Evolutionary conservation across 2,797 vertebrate genomes (phyloP), one percentile per base, ranked within the genome.

Genomic region (Micropoecilia bifurca): DNA sequence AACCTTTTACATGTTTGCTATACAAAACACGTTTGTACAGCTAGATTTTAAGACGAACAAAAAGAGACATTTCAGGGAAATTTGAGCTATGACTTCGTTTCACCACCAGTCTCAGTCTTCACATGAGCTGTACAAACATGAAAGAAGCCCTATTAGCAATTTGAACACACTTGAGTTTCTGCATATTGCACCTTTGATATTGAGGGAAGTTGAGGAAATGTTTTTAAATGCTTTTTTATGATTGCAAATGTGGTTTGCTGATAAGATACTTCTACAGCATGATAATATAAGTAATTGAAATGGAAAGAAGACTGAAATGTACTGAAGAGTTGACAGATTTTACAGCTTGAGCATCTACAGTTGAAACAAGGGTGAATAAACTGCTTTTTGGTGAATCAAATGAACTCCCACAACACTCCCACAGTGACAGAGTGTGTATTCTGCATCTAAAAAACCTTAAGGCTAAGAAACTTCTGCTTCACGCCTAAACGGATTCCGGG

Each of bases 321-420:
- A 41, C 2, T 33, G 76, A 59, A 47, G 72, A 2, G 68, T 43
- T 79, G 13, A 78, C 79, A 77, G 72, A 48, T 89, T 83, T 81
- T 59, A 16, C 63, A 87, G 76, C 53, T 16, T 50, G 68, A 83
- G 55, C 47, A 63, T 79, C 83, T 82, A 80, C 68, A 74, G 79
- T 46, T 33, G 71, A 76, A 76, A 59, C 57, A 53, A 39, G 63
- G 20, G 22, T 36, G 55, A 80, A 66, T 10, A 61, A 59, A 46
- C 55, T 16, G 45, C 79, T 77, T 83, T 76, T 14, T 1, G 33
- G 73, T 43, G 20, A 45, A 75, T 71, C n/a, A 18, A 18, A 83
- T 76, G 43, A 78, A 75, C 41, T 71, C 74, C 43, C 39, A 53
- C 59, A 55, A 78, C 30, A 47, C 48, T 63, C 48, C 22, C 33